Percentiles rank a stretch among this genome's conserved stretches.
These are phyloP conservation scores for Gryllus bimaculatus DNA, from an alignment of 1,140 invertebrate species.

Conservation along the genomic window DNA sequence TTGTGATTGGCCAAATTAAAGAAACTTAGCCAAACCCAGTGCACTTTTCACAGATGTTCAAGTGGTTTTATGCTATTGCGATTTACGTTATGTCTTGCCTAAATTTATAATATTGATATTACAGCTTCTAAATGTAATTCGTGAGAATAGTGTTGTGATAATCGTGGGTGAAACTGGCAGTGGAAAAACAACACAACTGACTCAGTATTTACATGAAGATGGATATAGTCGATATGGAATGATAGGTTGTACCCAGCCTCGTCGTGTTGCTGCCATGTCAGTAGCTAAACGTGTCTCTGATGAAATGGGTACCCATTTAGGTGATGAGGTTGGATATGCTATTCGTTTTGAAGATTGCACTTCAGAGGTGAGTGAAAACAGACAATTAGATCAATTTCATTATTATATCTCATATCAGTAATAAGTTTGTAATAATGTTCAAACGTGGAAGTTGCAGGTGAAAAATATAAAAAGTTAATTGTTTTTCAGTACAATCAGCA, in stretches of 20 bases:
- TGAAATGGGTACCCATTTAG: slow-evolving; percentile 87
- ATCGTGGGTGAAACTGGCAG: slow-evolving; percentile 98
- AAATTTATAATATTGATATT: slow-evolving; percentile 19
- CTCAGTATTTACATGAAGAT: slow-evolving; percentile 96
- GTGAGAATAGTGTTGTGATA: slow-evolving; percentile 91
- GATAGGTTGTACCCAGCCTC: slow-evolving; percentile 88
- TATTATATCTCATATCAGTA: background rate
- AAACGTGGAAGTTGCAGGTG: background rate
- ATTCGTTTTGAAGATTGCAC: slow-evolving; percentile 99
- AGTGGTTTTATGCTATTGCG: background rate
- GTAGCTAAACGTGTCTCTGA: slow-evolving; percentile 98
- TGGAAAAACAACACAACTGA: slow-evolving; percentile 98
- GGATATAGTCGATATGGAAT: slow-evolving; percentile 89
- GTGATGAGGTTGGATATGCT: slow-evolving; percentile 93
- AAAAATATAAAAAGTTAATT: background rate
- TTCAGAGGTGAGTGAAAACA: slow-evolving; percentile 51
- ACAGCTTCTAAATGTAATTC: slow-evolving; percentile 75
- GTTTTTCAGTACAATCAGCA: background rate
- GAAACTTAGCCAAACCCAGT: background rate
- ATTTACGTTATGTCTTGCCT: background rate
- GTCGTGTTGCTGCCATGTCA: slow-evolving; percentile 96
- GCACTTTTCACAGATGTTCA: background rate
- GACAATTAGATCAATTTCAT: background rate
- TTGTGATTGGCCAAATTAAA: too few species aligned
- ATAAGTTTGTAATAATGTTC: background rate